Percentiles rank a stretch among this genome's conserved stretches.
These are phyloP conservation scores for Gari tellinella DNA, from an alignment of 2,888 invertebrate species.

Conservation along the genomic window DNA sequence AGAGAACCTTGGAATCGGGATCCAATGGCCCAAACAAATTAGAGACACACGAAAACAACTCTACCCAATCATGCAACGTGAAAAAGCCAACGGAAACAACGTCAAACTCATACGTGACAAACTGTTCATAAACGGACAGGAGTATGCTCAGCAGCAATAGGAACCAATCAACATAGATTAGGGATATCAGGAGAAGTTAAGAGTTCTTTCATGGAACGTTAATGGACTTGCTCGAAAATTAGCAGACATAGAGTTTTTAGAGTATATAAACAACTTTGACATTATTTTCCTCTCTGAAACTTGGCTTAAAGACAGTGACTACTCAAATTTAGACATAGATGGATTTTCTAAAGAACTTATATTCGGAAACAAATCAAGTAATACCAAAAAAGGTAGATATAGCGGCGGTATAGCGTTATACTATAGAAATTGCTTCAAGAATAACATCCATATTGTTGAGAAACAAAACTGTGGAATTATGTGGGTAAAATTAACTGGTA, in stretches of 20 bases:
- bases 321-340: background rate
- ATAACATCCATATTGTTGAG: background rate
- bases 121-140: conserved; percentile 12
- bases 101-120: conserved; percentile 14
- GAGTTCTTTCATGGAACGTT: conserved; percentile 5
- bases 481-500: background rate
- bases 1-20: conserved; percentile 6
- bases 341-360: background rate
- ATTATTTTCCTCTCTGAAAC: background rate
- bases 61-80: conserved; percentile 6
- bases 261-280: background rate
- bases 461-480: conserved; percentile 7
- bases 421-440: background rate
- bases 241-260: conserved; percentile 11
- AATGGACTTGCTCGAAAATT: conserved; percentile 9
- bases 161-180: background rate
- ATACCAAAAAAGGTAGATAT: background rate
- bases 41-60: conserved; percentile 8
- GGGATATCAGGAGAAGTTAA: background rate
- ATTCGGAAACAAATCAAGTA: background rate
- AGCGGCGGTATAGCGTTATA: background rate
- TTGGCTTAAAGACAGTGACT: background rate
- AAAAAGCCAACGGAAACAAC: conserved; percentile 3
- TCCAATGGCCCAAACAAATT: conserved; percentile 7
- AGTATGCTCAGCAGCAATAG: background rate